Base-by-base conservation (phyloP, 2,113 vertebrate species). In the Emberiza fucata region DNA sequence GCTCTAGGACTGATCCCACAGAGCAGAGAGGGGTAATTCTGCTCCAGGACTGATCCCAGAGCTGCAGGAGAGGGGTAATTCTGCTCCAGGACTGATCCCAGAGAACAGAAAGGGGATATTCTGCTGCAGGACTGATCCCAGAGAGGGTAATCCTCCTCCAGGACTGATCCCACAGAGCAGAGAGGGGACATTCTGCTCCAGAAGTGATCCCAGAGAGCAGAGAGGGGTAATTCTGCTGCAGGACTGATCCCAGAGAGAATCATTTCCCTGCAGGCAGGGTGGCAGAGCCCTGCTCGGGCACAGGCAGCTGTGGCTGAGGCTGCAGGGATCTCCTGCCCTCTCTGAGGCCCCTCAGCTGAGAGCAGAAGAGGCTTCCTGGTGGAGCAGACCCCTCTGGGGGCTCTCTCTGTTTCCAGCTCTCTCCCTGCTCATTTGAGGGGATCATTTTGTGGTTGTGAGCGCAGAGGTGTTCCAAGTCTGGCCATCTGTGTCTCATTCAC, bases 401-500 rank as follows among this genome's bases (percentile, higher is more conserved):
- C 60, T 81, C 4, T 81, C 4, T 7, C 31, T 4, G 2, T 39
- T 84, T 65, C 70, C 95, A 66, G 63, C 92, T 82, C 42, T 1
- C 44, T 54, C 23, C 5, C 78, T 31, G 11, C 16, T 65, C 3
- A 1, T 78, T 81, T 64, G 57, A 75, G 69, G 35, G 73, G 84
- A 70, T 81, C 18, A 21, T 75, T 87, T 21, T 4, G 81, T 1
- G 73, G 81, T 88, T 57, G 77, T 3, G 21, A 73, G 78, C 3
- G 0, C 61, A 20, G 96, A 90, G 92, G 94, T 90, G 90, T 87
- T 95, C 95, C 92, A 94, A 94, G 90, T 40, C 78, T 22, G 0
- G 33, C 90, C 92, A 87, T 95, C 92, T 92, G 95, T 45, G 39
- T 90, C 91, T 93, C 88, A 79, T 96, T 94, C 92, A 21, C 92